Conservation (phyloP, 2,888 invertebrate species). For the Catocala sponsa region DNA sequence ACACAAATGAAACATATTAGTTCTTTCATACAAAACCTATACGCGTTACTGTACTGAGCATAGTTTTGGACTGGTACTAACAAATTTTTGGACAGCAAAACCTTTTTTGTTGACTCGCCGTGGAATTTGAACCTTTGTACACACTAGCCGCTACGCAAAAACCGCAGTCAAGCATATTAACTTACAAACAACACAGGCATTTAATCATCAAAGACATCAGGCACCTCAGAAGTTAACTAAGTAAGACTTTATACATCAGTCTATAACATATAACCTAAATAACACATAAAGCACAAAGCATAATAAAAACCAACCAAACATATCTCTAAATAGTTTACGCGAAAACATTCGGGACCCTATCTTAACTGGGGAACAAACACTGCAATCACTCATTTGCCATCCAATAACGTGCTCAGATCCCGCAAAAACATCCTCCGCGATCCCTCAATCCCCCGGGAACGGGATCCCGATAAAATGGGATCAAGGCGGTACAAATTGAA, state of each 20-base stretch:
- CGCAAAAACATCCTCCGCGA: constrained; percentile 48
- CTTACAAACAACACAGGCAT: too few species aligned
- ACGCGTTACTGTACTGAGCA: too few species aligned
- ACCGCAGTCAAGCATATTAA: too few species aligned
- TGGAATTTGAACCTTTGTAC: too few species aligned
- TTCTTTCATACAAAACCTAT: too few species aligned
- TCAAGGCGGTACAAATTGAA: constrained; percentile 58
- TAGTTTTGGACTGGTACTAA: too few species aligned
- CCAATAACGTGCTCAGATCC: constrained; percentile 50
- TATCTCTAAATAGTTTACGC: constrained; percentile 33
- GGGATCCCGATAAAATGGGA: constrained; percentile 56
- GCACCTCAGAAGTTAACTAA: too few species aligned
- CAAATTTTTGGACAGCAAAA: too few species aligned
- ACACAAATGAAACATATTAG: too few species aligned
- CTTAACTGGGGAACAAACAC: constrained; percentile 53
- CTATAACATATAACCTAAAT: neutral
- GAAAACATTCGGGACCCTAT: constrained; percentile 47
- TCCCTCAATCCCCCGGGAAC: constrained; percentile 47
- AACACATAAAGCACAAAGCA: constrained; percentile 29
- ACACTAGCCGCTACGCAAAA: too few species aligned
- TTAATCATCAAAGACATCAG: too few species aligned
- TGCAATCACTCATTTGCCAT: constrained; percentile 56
- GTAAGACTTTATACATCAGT: neutral
- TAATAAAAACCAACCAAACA: constrained; percentile 45
- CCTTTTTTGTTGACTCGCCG: too few species aligned